Percentiles rank a stretch among this genome's conserved stretches.
phyloP scores from a whole-genome alignment of 2,113 vertebrate genomes.

The Apaloderma vittatum region DNA sequence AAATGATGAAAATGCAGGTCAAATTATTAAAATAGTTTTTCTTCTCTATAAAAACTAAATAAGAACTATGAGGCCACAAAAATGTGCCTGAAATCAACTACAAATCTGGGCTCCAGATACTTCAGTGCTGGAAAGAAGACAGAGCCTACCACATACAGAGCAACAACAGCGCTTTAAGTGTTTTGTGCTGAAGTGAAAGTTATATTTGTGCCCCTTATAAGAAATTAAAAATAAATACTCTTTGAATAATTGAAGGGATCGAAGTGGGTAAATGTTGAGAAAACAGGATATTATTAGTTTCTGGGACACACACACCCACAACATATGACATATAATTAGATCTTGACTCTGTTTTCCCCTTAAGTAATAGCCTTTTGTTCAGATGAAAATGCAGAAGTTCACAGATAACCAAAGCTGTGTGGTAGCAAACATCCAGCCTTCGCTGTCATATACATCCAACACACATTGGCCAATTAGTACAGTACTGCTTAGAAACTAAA shows the following conservation, averaged over 20 bases:
- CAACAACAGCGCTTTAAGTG: not conserved
- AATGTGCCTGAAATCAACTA: constrained; percentile 10
- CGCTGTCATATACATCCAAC: not conserved
- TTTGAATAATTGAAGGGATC: not conserved
- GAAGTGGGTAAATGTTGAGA: not conserved
- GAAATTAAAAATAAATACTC: not conserved
- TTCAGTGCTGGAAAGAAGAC: not conserved
- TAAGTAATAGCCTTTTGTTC: not conserved
- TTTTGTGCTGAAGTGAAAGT: not conserved
- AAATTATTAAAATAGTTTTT: constrained; percentile 28
- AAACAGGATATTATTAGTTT: not conserved
- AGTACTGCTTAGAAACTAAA: not conserved
- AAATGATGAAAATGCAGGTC: constrained; percentile 28
- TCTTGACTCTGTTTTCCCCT: not conserved
- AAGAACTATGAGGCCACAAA: constrained; percentile 24
- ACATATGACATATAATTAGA: not conserved
- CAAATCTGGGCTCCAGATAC: constrained; percentile 41
- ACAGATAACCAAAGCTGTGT: not conserved
- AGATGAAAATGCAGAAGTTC: not conserved
- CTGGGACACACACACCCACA: not conserved
- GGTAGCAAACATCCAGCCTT: not conserved
- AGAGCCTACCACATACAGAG: not conserved
- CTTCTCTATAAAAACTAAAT: not conserved
- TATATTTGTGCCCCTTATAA: not conserved
- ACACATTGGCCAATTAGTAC: not conserved